Evolutionary conservation across 2,888 invertebrate species (phyloP), one percentile per base, ranked within the genome.

Genomic region (Drosophila atripex): DNA sequence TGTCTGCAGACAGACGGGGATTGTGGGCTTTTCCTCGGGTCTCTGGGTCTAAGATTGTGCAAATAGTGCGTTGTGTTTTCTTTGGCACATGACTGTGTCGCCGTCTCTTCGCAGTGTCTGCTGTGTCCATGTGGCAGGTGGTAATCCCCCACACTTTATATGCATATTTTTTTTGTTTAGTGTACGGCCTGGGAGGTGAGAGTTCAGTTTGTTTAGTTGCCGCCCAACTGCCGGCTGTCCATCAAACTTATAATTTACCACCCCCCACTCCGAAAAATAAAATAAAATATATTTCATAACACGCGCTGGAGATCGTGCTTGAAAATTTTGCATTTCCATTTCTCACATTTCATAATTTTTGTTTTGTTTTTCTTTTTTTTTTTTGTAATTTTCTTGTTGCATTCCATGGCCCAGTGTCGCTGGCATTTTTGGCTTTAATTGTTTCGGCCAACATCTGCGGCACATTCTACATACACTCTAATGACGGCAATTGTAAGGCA

Each of bases 201-300:
- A 85, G 82, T 83, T 83, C 82, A 87, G 70, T 72, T 73, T 76
- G 68, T 69, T 82, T 86, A 74, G 71, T 76, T 54, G 66, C 76
- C 69, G 75, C 55, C 74, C 72, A 54, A 71, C 49, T 80, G 80
- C 61, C 80, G 84, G 73, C 64, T 53, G 61, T 65, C 57, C 64
- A 57, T 65, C 55, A 73, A 55, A 41, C 16, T 21, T 12, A 38
- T 18, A 8, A 18, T 41, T 41, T 18, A 16, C 39, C 39, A 9
- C 3, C 3, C 16, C 9, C 16, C n/a, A 1, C 25, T 11, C 11
- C 6, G 7, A 1, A 4, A n/a, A n/a, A 14, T 6, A n/a, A 5
- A 25, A 28, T 2, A 6, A 5, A n/a, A 25, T 16, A 45, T 56
- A 56, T 16, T 65, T 68, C 14, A n/a, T 65, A 16, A 45, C 63